A percentile compares a stretch with the other conserved stretches of the same genome.
Conservation (phyloP, 2,797 vertebrate species). For the Denticeps clupeoides region DNA sequence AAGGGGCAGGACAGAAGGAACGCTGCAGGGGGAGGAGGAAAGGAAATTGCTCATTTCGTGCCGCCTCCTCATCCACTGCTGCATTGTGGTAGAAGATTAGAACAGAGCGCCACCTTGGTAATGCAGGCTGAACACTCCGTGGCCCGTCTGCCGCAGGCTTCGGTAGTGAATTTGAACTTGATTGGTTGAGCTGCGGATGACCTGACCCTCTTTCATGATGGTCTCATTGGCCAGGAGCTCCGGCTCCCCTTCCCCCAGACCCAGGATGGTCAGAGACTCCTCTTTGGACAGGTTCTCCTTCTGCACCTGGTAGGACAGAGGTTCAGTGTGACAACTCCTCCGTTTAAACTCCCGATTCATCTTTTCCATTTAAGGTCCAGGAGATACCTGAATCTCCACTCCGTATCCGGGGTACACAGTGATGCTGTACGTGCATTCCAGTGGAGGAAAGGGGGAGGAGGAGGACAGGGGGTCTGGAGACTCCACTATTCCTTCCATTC, state of each 20-base stretch:
- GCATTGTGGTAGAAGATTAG: background rate
- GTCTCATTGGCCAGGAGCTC: constrained; percentile 79
- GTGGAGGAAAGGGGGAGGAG: constrained; percentile 53
- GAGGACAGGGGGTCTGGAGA: constrained; percentile 68
- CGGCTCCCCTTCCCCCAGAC: constrained; percentile 58
- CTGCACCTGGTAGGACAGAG: constrained; percentile 63
- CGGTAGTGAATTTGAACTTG: constrained; percentile 81
- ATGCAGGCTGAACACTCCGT: constrained; percentile 74
- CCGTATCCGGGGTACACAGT: constrained; percentile 80
- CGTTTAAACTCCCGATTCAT: no score
- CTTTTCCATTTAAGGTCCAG: no score
- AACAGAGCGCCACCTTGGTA: constrained; percentile 68
- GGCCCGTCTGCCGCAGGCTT: constrained; percentile 66
- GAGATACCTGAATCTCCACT: constrained; percentile 61
- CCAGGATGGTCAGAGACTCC: constrained; percentile 73
- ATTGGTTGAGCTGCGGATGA: constrained; percentile 83
- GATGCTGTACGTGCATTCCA: constrained; percentile 85
- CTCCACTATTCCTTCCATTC: constrained; percentile 76
- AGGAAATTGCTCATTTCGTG: no score
- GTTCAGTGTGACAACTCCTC: no score
- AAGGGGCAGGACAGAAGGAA: constrained; percentile 80
- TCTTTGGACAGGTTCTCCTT: constrained; percentile 78
- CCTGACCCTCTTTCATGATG: constrained; percentile 79
- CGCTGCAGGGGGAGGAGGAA: constrained; percentile 62
- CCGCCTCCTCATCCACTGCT: no score